These are phyloP conservation scores for Dipus sagitta DNA, from an alignment of 2,797 vertebrate genomes.

Conservation along the genomic window DNA sequence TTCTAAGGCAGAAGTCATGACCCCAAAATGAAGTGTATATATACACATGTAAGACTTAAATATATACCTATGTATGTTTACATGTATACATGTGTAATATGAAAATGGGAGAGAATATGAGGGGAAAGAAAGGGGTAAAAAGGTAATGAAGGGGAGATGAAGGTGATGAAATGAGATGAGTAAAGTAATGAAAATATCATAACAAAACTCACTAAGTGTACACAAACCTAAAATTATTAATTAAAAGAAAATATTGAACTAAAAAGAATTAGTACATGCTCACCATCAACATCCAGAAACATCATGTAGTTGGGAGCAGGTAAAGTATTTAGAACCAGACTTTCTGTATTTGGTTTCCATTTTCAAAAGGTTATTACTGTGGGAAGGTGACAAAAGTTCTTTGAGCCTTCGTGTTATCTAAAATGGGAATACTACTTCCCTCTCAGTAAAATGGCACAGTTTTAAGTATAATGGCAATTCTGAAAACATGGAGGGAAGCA, in stretches of 20 bases:
- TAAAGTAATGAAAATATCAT: neutral
- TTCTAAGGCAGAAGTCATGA: neutral
- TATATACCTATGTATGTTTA: neutral
- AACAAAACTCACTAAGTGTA: neutral
- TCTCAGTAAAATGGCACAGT: neutral
- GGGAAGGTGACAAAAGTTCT: neutral
- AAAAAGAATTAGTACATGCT: neutral
- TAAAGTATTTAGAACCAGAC: neutral
- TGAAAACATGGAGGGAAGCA: neutral
- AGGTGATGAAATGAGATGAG: too few relatives aligned
- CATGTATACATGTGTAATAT: too few relatives aligned
- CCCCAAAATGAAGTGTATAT: neutral
- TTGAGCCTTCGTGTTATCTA: neutral
- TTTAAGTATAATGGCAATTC: conserved; percentile 24
- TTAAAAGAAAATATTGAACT: neutral
- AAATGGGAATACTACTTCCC: neutral
- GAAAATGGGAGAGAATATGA: too few relatives aligned
- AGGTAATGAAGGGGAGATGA: too few relatives aligned
- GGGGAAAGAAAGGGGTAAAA: too few relatives aligned
- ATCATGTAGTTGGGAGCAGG: too few relatives aligned
- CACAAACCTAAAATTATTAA: neutral
- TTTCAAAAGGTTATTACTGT: neutral
- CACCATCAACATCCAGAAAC: neutral
- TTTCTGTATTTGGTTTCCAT: neutral
- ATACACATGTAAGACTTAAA: neutral